phyloP scores from a whole-genome alignment of 2,888 invertebrate genomes.

The Odontocolon sp. region DNA sequence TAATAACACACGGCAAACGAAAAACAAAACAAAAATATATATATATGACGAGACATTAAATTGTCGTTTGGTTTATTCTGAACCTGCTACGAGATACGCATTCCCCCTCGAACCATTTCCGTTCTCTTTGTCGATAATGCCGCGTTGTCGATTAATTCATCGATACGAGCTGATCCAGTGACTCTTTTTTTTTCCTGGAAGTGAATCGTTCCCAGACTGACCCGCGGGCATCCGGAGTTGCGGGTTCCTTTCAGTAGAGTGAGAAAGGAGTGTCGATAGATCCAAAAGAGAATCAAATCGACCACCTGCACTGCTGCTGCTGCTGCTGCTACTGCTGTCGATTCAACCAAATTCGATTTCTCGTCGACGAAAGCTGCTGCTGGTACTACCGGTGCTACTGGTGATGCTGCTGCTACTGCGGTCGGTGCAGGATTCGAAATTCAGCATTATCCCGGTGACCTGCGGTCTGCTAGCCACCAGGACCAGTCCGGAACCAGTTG shows the following conservation, averaged over 20 bases:
- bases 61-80: conserved; percentile 31
- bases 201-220: conserved; percentile 17
- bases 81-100: background rate
- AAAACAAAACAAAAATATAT: conserved; percentile 51
- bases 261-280: conserved; percentile 5
- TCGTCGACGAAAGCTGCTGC: conserved; percentile 5
- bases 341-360: conserved; percentile 57
- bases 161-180: conserved; percentile 14
- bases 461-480: conserved; percentile 40
- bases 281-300: conserved; percentile 15
- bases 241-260: conserved; percentile 20
- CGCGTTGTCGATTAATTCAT: conserved; percentile 30
- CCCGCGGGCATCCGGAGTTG: conserved; percentile 20
- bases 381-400: background rate
- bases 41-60: conserved; percentile 49
- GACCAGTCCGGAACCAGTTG: conserved; percentile 30
- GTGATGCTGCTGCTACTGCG: background rate
- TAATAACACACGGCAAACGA: conserved; percentile 34
- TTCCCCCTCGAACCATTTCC: conserved; percentile 1
- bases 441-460: conserved; percentile 56
- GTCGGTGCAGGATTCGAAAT: conserved; percentile 53
- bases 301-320: conserved; percentile 27
- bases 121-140: conserved; percentile 2
- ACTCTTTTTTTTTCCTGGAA: conserved; percentile 34
- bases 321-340: conserved; percentile 30